These are phyloP conservation scores for Drosophila pseudotakahashii DNA, from an alignment of 2,888 invertebrate genomes.

Conservation along the genomic window DNA sequence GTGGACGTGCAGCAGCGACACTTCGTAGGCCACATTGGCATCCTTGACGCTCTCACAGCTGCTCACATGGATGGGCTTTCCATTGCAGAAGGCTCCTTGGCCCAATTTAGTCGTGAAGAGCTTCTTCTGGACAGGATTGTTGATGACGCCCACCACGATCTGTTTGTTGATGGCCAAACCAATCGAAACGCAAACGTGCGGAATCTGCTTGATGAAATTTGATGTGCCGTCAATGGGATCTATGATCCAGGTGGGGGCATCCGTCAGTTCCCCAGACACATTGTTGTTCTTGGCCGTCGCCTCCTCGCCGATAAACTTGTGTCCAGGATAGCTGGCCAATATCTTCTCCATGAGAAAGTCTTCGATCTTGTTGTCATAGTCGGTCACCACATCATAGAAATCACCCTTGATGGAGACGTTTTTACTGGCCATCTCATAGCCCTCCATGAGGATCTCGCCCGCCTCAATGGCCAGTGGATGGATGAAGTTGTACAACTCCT, in stretches of 20 bases:
- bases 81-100: slow-evolving; percentile 91
- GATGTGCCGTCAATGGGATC: slow-evolving; percentile 95
- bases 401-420: slow-evolving; percentile 85
- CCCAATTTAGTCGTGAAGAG: slow-evolving; percentile 89
- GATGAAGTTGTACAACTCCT: slow-evolving; percentile 81
- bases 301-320: slow-evolving; percentile 91
- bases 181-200: slow-evolving; percentile 89
- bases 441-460: slow-evolving; percentile 82
- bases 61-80: slow-evolving; percentile 86
- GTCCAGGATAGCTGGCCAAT: slow-evolving; percentile 86
- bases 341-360: slow-evolving; percentile 87
- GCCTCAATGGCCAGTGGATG: slow-evolving; percentile 81
- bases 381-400: slow-evolving; percentile 91
- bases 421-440: slow-evolving; percentile 76
- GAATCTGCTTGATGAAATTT: slow-evolving; percentile 91
- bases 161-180: slow-evolving; percentile 87
- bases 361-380: slow-evolving; percentile 91
- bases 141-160: slow-evolving; percentile 89
- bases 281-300: slow-evolving; percentile 83
- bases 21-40: slow-evolving; percentile 83
- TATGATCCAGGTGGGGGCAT: slow-evolving; percentile 93
- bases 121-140: slow-evolving; percentile 89
- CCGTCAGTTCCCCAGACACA: slow-evolving; percentile 86
- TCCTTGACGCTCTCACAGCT: slow-evolving; percentile 74
- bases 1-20: slow-evolving; percentile 80